Evolutionary conservation across 1,140 invertebrate genomes (phyloP), one percentile per base, ranked within the genome.

Genomic region (Chrysoperla carnea): DNA sequence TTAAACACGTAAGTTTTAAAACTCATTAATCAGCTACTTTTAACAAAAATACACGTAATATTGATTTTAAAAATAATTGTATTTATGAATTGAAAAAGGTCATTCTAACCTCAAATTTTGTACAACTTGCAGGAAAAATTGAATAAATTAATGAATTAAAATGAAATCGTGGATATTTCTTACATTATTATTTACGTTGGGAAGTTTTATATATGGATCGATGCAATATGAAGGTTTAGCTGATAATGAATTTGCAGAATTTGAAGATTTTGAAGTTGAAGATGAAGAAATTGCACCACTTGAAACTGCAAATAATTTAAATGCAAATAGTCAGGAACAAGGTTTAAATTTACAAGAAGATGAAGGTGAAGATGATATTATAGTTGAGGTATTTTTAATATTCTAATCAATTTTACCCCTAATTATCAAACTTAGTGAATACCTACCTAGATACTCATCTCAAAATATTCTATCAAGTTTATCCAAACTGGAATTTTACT

Each of bases 191-290:
- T 51, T 55, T 36, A 52, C 73, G 41, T 60, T 73, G 6, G 55
- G 63, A 27, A 65, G 69, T 36, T 65, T 66, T 52, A 46, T 67
- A n/a, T 67, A 60, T 59, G 59, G 60, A 6, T 63, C 62, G 15
- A 63, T 62, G 2, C 66, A 66, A 40, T 73, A 67, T 23, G 71
- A 78, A 46, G 76, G 76, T 42, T 51, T 68, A 1, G 79, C 84
- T 49, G 88, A 93, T 57, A 91, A 92, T 72, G 91, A 95, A 54
- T 96, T 95, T 72, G 90, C 90, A 1, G 91, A 95, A 61, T 96
- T 95, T 68, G 91, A 95, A 63, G 87, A 94, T 54, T 86, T 89
- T 61, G 84, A 88, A 50, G 69, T 74, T 3, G 77, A 81, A 39
- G 75, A 78, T 50, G 71, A 70, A 13, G 57, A 50, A 31, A 39